Evolutionary conservation across 2,113 vertebrate species (phyloP).

Genomic region (Gallinago media): DNA sequence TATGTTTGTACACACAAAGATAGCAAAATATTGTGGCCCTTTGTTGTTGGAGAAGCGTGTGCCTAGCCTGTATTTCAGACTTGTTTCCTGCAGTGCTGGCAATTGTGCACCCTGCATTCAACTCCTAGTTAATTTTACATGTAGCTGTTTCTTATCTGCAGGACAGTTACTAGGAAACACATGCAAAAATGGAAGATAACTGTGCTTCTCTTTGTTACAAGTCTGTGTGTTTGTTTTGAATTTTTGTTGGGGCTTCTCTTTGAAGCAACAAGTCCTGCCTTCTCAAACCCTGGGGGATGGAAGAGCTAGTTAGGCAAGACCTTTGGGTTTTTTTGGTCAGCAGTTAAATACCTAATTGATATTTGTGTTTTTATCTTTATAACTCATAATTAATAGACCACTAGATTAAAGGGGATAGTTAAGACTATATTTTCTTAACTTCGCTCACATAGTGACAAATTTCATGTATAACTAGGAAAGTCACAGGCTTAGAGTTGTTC

Average conservation of each 20-base stretch:
- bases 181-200: not conserved
- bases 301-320: not conserved
- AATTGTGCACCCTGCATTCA: not conserved
- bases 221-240: not conserved
- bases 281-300: not conserved
- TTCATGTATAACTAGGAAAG: not conserved
- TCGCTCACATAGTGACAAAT: not conserved
- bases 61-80: not conserved
- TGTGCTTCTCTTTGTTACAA: not conserved
- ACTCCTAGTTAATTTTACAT: not conserved
- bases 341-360: not conserved
- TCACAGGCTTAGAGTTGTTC: not conserved
- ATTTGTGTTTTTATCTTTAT: not conserved
- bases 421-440: not conserved
- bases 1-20: not conserved
- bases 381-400: not conserved
- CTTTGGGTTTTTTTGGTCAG: not conserved
- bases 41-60: not conserved
- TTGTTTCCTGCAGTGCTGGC: not conserved
- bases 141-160: not conserved
- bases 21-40: not conserved
- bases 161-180: not conserved
- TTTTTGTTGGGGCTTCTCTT: not conserved
- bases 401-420: not conserved
- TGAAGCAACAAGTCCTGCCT: not conserved